A percentile compares a stretch with the other conserved stretches of the same genome.
phyloP scores from a whole-genome alignment of 2,888 invertebrate species.

The Emmelina monodactyla region DNA sequence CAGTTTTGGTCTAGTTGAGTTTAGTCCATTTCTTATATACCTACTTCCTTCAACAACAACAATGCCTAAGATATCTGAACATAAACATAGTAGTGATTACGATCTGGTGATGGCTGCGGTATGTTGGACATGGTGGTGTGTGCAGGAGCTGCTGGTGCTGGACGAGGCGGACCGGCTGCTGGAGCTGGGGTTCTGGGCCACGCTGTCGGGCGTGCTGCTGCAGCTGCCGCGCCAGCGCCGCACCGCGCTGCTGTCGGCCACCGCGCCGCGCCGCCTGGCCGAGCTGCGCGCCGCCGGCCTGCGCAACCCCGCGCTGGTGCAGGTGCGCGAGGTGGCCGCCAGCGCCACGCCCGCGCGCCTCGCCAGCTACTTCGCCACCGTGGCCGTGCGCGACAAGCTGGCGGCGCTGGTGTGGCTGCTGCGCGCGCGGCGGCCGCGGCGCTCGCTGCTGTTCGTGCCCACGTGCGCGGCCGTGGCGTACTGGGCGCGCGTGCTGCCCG shows the following conservation, averaged over 20 bases:
- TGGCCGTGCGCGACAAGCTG: conserved; percentile 83
- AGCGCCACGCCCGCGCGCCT: conserved; percentile 76
- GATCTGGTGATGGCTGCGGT: no score
- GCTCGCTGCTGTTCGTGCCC: conserved; percentile 85
- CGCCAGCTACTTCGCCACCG: conserved; percentile 82
- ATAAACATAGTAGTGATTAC: no score
- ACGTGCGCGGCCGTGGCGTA: conserved; percentile 98
- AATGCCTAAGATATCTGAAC: no score
- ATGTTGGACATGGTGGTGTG: no score
- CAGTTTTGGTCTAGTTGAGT: no score
- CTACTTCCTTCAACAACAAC: no score
- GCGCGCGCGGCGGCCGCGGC: conserved; percentile 53
- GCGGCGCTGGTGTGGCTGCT: conserved; percentile 82
- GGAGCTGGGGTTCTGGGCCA: conserved; percentile 89
- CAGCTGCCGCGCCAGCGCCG: conserved; percentile 92
- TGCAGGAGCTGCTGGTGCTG: conserved; percentile 86
- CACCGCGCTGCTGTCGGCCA: conserved; percentile 98
- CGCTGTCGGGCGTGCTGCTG: conserved; percentile 86
- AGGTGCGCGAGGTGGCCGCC: conserved; percentile 86
- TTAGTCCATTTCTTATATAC: no score
- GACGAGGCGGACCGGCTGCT: conserved; percentile 97
- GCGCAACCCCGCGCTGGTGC: conserved; percentile 89
- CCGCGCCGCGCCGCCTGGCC: conserved; percentile 94
- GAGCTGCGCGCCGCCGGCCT: conserved; percentile 92
- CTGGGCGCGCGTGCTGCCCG: conserved; percentile 75